phyloP scores from a whole-genome alignment of 2,113 vertebrate genomes.

The Pterocles orientalis region DNA sequence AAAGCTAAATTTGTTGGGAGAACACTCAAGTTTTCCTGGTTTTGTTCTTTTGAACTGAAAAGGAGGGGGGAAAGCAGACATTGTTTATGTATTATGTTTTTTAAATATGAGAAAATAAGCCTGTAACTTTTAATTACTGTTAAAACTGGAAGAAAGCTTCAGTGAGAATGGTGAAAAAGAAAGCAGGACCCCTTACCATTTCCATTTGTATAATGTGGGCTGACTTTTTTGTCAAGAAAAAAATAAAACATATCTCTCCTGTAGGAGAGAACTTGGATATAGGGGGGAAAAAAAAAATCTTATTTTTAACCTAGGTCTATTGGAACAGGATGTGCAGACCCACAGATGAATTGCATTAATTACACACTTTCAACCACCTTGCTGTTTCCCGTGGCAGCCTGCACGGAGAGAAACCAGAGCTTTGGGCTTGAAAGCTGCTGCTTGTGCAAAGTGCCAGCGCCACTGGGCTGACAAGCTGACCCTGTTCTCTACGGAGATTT shows the following conservation, averaged over 20 bases:
- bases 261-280: background rate
- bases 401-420: background rate
- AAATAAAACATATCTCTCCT: background rate
- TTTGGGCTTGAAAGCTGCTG: background rate
- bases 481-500: background rate
- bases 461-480: background rate
- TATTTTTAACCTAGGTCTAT: background rate
- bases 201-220: background rate
- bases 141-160: background rate
- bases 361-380: background rate
- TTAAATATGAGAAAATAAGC: background rate
- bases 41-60: background rate
- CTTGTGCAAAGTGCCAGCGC: background rate
- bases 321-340: background rate
- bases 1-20: background rate
- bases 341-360: background rate
- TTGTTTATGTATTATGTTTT: background rate
- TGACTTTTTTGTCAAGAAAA: background rate
- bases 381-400: background rate
- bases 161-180: background rate
- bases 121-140: background rate
- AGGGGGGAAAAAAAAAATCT: background rate
- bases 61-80: background rate
- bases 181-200: background rate
- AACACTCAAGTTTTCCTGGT: background rate